phyloP scores from a whole-genome alignment of 2,797 vertebrate species.

The Tokudaia tokunoshimensis region DNA sequence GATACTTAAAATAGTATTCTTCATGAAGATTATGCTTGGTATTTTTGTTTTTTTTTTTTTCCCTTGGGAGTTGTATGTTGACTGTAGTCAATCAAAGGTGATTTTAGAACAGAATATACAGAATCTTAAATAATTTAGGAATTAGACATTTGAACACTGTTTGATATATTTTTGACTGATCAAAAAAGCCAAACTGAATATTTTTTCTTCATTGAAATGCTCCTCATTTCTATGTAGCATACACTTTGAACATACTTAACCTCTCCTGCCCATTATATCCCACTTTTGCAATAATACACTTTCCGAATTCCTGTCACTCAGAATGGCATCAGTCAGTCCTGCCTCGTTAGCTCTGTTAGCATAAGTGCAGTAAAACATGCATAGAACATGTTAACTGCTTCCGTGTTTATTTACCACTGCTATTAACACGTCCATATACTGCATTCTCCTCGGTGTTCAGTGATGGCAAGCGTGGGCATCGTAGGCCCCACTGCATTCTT shows the following conservation, averaged over 20 bases:
- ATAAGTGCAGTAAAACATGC: not conserved
- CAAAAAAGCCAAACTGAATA: conserved; percentile 38
- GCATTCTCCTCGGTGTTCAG: not conserved
- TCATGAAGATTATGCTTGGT: not conserved
- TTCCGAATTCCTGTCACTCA: not conserved
- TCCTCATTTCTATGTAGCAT: not conserved
- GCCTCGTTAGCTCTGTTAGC: not conserved
- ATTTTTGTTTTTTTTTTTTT: conserved; percentile 59
- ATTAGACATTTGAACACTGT: not conserved
- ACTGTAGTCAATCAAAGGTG: conserved; percentile 47
- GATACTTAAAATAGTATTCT: conserved; percentile 65
- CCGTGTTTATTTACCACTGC: not conserved
- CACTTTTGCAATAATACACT: not conserved
- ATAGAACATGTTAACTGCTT: not conserved
- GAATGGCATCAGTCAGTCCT: conserved; percentile 29
- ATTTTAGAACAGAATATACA: conserved; percentile 25
- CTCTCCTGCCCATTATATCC: conserved; percentile 5
- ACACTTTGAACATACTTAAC: not conserved
- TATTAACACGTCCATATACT: not conserved
- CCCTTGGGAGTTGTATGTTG: conserved; percentile 25
- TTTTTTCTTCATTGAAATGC: conserved; percentile 3
- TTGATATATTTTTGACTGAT: conserved; percentile 48
- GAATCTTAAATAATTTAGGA: conserved; percentile 37
- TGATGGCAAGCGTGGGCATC: not conserved
- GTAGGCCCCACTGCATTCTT: not conserved